Conservation (phyloP, 1,140 invertebrate species). For the Brachystomella parvula region DNA sequence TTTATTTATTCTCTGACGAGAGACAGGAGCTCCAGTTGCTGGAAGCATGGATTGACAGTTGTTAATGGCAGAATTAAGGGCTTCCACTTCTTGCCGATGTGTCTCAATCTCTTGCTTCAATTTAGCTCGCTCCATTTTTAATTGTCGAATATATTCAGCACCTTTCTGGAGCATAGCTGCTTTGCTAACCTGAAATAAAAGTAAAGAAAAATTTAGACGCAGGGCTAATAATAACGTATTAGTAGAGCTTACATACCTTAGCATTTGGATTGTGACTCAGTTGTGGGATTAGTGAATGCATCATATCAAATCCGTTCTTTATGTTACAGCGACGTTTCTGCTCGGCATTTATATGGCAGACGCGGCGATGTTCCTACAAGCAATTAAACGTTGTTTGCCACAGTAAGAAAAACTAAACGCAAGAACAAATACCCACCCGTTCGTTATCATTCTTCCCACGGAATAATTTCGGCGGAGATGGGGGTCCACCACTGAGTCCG, state of each 20-base stretch:
- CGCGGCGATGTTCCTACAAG: slow-evolving; percentile 57
- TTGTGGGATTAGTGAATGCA: slow-evolving; percentile 87
- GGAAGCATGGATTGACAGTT: slow-evolving; percentile 90
- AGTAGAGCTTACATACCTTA: slow-evolving; percentile 60
- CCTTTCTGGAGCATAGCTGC: slow-evolving; percentile 94
- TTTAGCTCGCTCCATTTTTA: slow-evolving; percentile 73
- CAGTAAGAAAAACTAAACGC: slow-evolving; percentile 6
- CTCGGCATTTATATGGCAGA: slow-evolving; percentile 91
- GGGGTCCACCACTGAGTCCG: slow-evolving; percentile 35
- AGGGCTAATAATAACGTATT: not conserved
- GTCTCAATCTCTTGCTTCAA: slow-evolving; percentile 84
- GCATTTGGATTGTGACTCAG: slow-evolving; percentile 80
- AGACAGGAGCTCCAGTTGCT: slow-evolving; percentile 88
- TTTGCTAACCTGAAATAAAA: slow-evolving; percentile 71
- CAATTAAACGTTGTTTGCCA: too few species aligned
- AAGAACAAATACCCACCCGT: slow-evolving; percentile 29
- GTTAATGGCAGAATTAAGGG: slow-evolving; percentile 80
- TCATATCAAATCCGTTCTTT: slow-evolving; percentile 92
- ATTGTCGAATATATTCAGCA: slow-evolving; percentile 86
- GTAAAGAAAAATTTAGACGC: not conserved
- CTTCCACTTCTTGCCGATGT: slow-evolving; percentile 77
- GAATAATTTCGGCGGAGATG: slow-evolving; percentile 39
- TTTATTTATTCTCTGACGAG: slow-evolving; percentile 75
- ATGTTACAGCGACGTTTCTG: slow-evolving; percentile 96
- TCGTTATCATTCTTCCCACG: slow-evolving; percentile 41